Evolutionary conservation across 2,888 invertebrate species (phyloP).

Genomic region (Drosophila setosimentum): DNA sequence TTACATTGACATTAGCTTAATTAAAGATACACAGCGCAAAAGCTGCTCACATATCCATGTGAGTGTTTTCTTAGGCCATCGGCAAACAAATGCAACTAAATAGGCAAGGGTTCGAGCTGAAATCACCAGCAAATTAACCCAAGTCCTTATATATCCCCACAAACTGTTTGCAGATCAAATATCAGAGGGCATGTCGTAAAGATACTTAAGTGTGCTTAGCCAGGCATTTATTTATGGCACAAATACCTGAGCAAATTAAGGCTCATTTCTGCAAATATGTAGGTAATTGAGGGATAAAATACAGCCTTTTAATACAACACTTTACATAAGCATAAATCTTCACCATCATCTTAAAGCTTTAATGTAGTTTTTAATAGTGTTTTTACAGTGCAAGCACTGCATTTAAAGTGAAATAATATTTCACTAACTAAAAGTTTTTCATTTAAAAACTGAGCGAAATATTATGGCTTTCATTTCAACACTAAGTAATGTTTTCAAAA

Average conservation of each 20-base stretch:
- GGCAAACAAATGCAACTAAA: constrained; percentile 43
- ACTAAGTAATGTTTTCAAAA: neutral
- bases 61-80: constrained; percentile 46
- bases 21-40: constrained; percentile 63
- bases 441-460: neutral
- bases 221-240: neutral
- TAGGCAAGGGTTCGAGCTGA: constrained; percentile 26
- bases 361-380: neutral
- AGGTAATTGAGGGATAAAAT: neutral
- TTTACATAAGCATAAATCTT: no score
- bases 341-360: no score
- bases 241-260: neutral
- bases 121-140: constrained; percentile 20
- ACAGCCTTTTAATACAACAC: neutral
- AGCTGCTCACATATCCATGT: constrained; percentile 40
- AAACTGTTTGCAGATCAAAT: constrained; percentile 29
- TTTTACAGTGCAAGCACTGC: neutral
- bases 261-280: neutral
- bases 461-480: neutral
- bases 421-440: neutral
- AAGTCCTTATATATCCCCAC: constrained; percentile 7
- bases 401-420: neutral
- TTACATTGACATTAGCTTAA: constrained; percentile 67
- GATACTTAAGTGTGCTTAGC: constrained; percentile 1
- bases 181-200: constrained; percentile 16